These are phyloP conservation scores for Paratilapia polleni DNA, from an alignment of 2,113 vertebrate genomes.

Conservation along the genomic window DNA sequence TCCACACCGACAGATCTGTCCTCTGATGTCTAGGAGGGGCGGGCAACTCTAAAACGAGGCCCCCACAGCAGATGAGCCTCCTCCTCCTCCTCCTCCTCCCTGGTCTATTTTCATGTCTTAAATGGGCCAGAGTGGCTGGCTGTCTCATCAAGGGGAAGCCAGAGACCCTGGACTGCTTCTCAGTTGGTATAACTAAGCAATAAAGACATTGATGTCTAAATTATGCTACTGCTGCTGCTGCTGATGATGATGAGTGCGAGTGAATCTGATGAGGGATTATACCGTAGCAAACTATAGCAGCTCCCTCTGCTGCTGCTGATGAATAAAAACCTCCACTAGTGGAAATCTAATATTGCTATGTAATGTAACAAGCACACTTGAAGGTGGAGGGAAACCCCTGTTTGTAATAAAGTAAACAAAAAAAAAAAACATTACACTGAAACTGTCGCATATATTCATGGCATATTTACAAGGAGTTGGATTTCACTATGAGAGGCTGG, in stretches of 20 bases:
- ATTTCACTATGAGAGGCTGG: not conserved
- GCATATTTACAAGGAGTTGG: slow-evolving; percentile 9
- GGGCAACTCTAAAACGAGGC: slow-evolving; percentile 55
- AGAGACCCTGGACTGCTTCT: slow-evolving; percentile 64
- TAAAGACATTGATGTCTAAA: slow-evolving; percentile 80
- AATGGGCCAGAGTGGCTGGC: slow-evolving; percentile 74
- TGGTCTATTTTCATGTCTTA: slow-evolving; percentile 78
- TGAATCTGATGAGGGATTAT: slow-evolving; percentile 68
- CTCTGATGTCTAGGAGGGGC: slow-evolving; percentile 79
- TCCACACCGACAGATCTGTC: slow-evolving; percentile 79
- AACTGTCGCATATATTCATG: not conserved
- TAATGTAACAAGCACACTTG: not conserved
- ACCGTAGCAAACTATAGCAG: slow-evolving; percentile 66
- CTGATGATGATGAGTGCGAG: slow-evolving; percentile 57
- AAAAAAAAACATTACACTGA: not conserved
- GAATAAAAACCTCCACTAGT: slow-evolving; percentile 57
- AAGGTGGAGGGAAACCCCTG: not conserved
- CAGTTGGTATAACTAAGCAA: slow-evolving; percentile 63
- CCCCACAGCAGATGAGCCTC: slow-evolving; percentile 62
- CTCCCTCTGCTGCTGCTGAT: slow-evolving; percentile 68
- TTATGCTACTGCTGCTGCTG: slow-evolving; percentile 68
- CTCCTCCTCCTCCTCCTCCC: slow-evolving; percentile 38
- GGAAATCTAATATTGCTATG: slow-evolving; percentile 42
- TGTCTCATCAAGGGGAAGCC: slow-evolving; percentile 74
- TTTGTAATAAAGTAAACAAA: slow-evolving; percentile 43